Evolutionary conservation across 2,113 vertebrate species (phyloP), one percentile per base, ranked within the genome.

Genomic region (Aplodontia rufa): DNA sequence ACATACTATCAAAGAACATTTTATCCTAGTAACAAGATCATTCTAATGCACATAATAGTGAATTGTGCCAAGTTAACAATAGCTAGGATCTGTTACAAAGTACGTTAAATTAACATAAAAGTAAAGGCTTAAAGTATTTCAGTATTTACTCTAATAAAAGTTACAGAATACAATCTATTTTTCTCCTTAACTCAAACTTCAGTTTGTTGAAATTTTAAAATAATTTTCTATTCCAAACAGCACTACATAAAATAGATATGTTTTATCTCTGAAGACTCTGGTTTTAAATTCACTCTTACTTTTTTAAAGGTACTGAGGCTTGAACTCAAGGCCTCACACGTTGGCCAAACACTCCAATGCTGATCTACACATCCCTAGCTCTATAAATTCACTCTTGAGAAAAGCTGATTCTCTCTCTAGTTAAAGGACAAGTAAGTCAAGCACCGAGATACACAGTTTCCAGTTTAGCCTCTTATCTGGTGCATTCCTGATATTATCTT

Each of bases 81-180:
- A 40, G 49, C 45, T 42, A 88, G 6, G 42, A 87, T 53, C 8
- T 87, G 19, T 76, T 53, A 62, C 1, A 58, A 1, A 13, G 16
- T 32, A 71, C 0, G 42, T 49, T 82, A 90, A 68, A 94, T 35
- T 84, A 85, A 95, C 93, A 58, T n/a, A 32, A 69, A 94, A 93
- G 80, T 80, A 87, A 92, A 32, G 24, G n/a, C 22, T 90, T 58
- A 93, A 69, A 75, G 49, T 60, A 80, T 28, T 74, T 68, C 20
- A 79, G 47, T 62, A 78, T 42, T 96, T 90, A 80, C 71, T 92
- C 26, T 55, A 86, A 90, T 81, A 89, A 87, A 96, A 87, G 4
- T 20, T 87, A 87, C 2, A 90, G 22, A 58, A 74, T 37, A 62
- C 1, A 85, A 69, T 69, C 47, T 80, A 47, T 2, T 90, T 90